Conservation (phyloP, 2,888 invertebrate genomes). For the Lissocephala sabroskyi region DNA sequence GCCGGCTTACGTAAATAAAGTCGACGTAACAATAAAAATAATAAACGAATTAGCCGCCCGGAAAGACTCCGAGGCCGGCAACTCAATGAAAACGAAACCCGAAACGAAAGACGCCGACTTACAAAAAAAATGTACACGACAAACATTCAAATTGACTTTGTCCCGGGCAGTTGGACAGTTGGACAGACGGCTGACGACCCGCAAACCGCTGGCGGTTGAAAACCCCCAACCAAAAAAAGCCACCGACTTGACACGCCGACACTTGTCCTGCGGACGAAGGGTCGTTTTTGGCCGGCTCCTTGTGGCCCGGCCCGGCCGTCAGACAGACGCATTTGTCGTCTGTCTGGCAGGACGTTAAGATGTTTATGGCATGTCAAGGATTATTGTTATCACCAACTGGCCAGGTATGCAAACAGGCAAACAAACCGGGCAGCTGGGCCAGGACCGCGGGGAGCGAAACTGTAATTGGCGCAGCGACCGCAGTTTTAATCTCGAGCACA, state of each 20-base stretch:
- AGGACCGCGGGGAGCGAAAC: too few species aligned
- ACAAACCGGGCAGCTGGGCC: neutral
- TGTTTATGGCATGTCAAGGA: conserved; percentile 65
- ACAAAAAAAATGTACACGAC: too few species aligned
- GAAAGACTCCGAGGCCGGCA: conserved; percentile 17
- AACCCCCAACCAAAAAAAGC: too few species aligned
- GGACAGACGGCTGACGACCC: too few species aligned
- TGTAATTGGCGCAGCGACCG: conserved; percentile 16
- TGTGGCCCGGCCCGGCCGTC: too few species aligned
- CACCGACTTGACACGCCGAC: too few species aligned
- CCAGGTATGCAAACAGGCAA: conserved; percentile 58
- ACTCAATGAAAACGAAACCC: conserved; percentile 27
- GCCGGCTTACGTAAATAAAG: conserved; percentile 66
- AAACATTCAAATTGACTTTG: conserved; percentile 59
- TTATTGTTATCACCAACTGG: conserved; percentile 61
- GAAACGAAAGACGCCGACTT: conserved; percentile 1
- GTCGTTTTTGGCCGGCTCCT: neutral
- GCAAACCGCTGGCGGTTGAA: too few species aligned
- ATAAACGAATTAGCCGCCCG: conserved; percentile 64
- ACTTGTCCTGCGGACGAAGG: too few species aligned
- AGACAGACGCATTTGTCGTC: conserved; percentile 35
- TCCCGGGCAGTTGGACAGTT: neutral
- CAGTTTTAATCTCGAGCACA: conserved; percentile 38
- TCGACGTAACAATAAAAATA: conserved; percentile 65
- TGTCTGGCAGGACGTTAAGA: conserved; percentile 46